Conservation (phyloP, 2,797 vertebrate species). For the Parauchenoglanis punctatus region DNA sequence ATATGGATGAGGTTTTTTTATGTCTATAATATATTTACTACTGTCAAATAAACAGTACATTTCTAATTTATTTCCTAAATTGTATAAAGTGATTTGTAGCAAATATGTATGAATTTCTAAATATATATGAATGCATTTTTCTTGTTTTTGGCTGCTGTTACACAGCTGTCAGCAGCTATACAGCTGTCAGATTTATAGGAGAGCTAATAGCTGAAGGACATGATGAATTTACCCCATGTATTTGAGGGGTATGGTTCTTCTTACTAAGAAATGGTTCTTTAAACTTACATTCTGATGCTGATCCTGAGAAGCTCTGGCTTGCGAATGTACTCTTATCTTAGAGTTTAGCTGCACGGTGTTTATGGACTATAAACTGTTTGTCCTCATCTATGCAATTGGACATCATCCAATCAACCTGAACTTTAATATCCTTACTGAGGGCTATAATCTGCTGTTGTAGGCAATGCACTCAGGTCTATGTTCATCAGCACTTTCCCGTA, state of each 20-base stretch:
- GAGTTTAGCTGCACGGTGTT: not conserved
- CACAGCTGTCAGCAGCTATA: not conserved
- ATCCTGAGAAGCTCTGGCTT: not conserved
- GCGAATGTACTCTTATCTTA: not conserved
- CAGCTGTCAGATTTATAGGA: not conserved
- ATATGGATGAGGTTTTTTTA: not conserved
- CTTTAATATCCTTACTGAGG: slow-evolving; percentile 62
- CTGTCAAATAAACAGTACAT: not conserved
- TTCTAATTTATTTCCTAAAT: not conserved
- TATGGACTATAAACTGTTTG: slow-evolving; percentile 13
- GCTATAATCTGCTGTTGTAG: slow-evolving; percentile 66
- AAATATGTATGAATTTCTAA: slow-evolving; percentile 8
- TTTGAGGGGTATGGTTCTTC: not conserved
- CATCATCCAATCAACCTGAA: slow-evolving; percentile 21
- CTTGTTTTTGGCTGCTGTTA: not conserved
- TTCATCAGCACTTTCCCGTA: slow-evolving; percentile 50
- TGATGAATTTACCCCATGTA: not conserved
- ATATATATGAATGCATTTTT: not conserved
- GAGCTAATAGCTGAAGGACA: slow-evolving; percentile 4
- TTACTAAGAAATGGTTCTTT: not conserved
- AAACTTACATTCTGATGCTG: not conserved
- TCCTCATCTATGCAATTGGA: slow-evolving; percentile 37
- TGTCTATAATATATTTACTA: not conserved
- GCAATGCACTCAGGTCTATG: slow-evolving; percentile 43
- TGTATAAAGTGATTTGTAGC: not conserved